Evolutionary conservation across 2,797 vertebrate genomes (phyloP).

Genomic region (Rhodeus uyekii): DNA sequence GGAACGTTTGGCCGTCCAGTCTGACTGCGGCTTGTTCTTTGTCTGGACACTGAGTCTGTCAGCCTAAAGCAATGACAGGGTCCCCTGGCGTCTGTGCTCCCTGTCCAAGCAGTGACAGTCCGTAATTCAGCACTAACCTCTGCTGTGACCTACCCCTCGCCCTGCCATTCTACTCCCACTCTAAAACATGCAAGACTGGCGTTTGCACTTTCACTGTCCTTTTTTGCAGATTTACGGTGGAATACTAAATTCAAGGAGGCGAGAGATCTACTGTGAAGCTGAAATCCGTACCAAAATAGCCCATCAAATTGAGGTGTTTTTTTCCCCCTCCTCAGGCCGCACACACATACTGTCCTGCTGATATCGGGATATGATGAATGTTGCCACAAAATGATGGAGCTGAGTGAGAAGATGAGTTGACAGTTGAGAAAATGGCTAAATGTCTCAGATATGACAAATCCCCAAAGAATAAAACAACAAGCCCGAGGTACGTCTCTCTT

Average conservation of each 20-base stretch:
- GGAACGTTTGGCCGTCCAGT: constrained; percentile 9
- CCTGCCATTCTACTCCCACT: constrained; percentile 57
- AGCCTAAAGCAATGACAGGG: constrained; percentile 70
- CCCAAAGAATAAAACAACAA: constrained; percentile 64
- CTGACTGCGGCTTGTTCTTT: constrained; percentile 53
- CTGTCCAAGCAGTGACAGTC: constrained; percentile 72
- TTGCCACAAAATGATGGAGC: constrained; percentile 50
- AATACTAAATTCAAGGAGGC: constrained; percentile 46
- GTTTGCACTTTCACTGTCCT: constrained; percentile 44
- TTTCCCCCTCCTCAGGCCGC: constrained; percentile 2
- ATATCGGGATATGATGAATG: constrained; percentile 50
- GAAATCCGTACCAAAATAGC: constrained; percentile 44
- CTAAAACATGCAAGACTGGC: constrained; percentile 34
- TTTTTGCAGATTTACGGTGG: constrained; percentile 53
- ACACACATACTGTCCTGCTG: constrained; percentile 45
- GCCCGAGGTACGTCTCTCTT: constrained; percentile 69
- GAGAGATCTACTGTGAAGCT: constrained; percentile 42
- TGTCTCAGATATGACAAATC: constrained; percentile 76
- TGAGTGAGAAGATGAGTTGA: constrained; percentile 66
- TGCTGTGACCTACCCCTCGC: constrained; percentile 72
- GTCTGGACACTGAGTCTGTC: constrained; percentile 57
- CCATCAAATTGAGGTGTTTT: constrained; percentile 48
- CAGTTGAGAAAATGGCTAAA: constrained; percentile 80
- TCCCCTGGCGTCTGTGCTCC: constrained; percentile 66
- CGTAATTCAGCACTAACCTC: constrained; percentile 77